Evolutionary conservation across 2,797 vertebrate species (phyloP), one percentile per base, ranked within the genome.

Genomic region (Ceyx erithaca): DNA sequence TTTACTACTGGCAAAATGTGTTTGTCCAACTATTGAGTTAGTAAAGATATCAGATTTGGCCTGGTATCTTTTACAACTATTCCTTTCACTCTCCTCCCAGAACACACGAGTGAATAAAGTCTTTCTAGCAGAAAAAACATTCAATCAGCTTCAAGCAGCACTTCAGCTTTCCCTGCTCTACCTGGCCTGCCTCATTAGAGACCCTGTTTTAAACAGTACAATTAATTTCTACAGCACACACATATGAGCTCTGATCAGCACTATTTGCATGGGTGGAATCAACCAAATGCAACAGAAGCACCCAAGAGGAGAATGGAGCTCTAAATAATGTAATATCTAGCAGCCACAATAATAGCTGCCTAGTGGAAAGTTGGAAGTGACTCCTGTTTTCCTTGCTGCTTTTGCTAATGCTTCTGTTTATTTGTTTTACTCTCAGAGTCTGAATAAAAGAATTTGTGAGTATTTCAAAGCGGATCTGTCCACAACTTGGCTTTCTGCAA

Each of bases 31-130:
- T 83, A 69, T 72, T 92, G 63, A 90, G 61, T 69, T 73, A 84
- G 85, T 37, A 86, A 92, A 69, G 80, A 93, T 66, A 89, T 88
- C 67, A 86, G 78, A 92, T 89, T 85, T 90, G 86, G 90, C 51
- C 49, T 58, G 55, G 45, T 71, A 71, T 85, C 46, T 93, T 87
- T 63, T 85, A 80, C 35, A 82, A 87, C 66, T 86, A 40, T 67
- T 20, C 26, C 51, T 89, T 92, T 87, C 81, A 87, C 41, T 89
- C 37, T 76, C 58, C n/a, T 89, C 31, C 16, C 35, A 83, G 76
- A 83, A 80, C n/a, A 45, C 14, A 40, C 17, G 52, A 72, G 16
- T 25, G 21, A 91, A 85, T 64, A 58, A 12, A 75, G 28, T 28
- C 45, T 72, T 77, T 55, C 62, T 10, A 77, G 61, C 0, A 63